Evolutionary conservation across 2,797 vertebrate genomes (phyloP), one percentile per base, ranked within the genome.

Genomic region (Loris lydekkerianus): DNA sequence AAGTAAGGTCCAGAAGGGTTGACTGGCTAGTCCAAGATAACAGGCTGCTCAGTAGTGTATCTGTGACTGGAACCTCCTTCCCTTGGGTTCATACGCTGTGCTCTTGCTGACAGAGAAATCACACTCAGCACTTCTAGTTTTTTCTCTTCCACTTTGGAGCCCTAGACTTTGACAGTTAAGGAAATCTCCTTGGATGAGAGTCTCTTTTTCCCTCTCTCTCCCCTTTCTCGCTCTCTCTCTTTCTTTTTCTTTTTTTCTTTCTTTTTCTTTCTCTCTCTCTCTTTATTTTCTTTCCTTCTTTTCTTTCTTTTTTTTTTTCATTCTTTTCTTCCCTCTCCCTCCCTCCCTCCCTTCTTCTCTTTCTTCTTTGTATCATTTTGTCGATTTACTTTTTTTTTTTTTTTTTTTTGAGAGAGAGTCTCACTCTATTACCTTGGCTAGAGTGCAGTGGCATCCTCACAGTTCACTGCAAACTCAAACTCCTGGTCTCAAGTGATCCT

Each of bases 111-210:
- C 10, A 18, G 65, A 53, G 34, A 25, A 37, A 53, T 77, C 67
- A 1, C 46, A 40, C 3, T 3, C 43, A 25, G 77, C 29, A 5
- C 31, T 86, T 83, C 34, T 27, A 43, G 37, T 20, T 25, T 88
- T 65, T 81, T 76, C 56, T 67, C 40, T 37, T 93, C 83, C 23
- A 25, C 63, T 77, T 61, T 67, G 56, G 91, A 46, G 13, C 65
- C 67, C 67, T 76, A 89, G 31, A 25, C 72, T 96, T 83, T 86
- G 34, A 92, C 34, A 82, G 82, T 18, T 25, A 46, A 60, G 93
- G 77, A 86, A 78, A 72, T 83, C 80, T 76, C 58, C 65, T 27
- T 34, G 21, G 46, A 90, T 58, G 63, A 34, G 31, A n/a, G 20
- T 56, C 25, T 89, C 27, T 10, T 25, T 53, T 14, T 53, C 49